phyloP scores from a whole-genome alignment of 37 sponge, comb jelly and placozoan species.

The Mnemiopsis leidyi region DNA sequence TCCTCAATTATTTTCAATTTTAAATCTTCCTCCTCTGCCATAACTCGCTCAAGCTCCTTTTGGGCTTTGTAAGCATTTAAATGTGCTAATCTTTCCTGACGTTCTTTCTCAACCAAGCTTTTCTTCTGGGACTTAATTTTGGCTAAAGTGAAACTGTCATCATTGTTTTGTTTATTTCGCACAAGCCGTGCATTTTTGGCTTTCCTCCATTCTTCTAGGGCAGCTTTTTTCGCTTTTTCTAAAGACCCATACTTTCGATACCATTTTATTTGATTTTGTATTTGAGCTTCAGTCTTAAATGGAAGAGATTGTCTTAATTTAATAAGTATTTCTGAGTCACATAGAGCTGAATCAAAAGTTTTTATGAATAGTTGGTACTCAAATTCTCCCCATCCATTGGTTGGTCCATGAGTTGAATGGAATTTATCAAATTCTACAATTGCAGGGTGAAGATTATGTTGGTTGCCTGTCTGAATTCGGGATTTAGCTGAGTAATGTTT shows the following conservation, averaged over 20 bases:
- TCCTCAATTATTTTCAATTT: not conserved
- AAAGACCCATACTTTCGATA: not conserved
- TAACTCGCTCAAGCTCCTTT: not conserved
- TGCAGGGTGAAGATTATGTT: constrained; percentile 28
- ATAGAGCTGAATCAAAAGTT: not conserved
- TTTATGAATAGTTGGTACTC: constrained; percentile 40
- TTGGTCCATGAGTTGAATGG: not conserved
- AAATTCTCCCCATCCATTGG: constrained; percentile 28
- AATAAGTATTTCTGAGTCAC: not conserved
- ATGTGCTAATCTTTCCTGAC: not conserved
- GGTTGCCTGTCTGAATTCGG: not conserved
- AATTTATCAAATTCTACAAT: constrained; percentile 21
- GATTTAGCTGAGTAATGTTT: not conserved
- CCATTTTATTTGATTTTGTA: not conserved
- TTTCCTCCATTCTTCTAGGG: not conserved
- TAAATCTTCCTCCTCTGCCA: constrained; percentile 1
- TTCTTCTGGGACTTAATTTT: not conserved
- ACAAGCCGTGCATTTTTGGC: not conserved
- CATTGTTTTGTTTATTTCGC: not conserved
- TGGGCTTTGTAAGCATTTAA: constrained; percentile 52
- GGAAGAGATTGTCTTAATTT: not conserved
- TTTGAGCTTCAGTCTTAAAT: not conserved
- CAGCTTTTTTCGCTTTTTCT: constrained; percentile 24
- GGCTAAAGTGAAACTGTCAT: not conserved
- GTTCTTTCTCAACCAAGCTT: not conserved